phyloP scores from a whole-genome alignment of 2,113 vertebrate species.

The Mionectes macconnelli region DNA sequence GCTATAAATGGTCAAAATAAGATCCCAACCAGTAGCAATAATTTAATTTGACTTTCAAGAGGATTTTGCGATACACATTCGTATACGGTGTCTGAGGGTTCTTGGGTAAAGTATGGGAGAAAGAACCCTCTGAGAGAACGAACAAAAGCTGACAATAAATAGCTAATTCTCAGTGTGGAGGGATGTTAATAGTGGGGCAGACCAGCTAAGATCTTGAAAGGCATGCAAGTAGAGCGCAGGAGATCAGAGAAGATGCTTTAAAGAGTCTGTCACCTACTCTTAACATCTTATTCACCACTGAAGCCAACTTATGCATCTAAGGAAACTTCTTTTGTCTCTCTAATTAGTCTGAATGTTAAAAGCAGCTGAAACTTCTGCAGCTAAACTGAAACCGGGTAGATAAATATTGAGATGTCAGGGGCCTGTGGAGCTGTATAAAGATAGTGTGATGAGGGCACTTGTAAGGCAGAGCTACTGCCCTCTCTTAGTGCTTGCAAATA shows the following conservation, averaged over 20 bases:
- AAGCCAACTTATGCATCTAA: neutral
- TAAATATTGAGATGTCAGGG: neutral
- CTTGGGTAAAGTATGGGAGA: neutral
- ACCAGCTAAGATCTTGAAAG: slow-evolving; percentile 31
- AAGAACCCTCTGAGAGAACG: slow-evolving; percentile 2
- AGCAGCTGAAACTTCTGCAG: neutral
- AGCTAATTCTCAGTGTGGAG: slow-evolving; percentile 37
- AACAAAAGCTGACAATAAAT: slow-evolving; percentile 52
- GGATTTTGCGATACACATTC: neutral
- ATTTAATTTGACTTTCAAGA: slow-evolving; percentile 37
- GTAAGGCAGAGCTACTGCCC: neutral
- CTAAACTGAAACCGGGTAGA: neutral
- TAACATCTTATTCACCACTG: neutral
- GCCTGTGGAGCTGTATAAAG: neutral
- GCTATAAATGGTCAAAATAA: neutral
- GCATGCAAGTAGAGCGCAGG: neutral
- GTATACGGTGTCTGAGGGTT: neutral
- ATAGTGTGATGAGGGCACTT: neutral
- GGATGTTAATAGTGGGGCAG: slow-evolving; percentile 52
- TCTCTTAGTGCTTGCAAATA: neutral
- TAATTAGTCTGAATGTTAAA: slow-evolving; percentile 37
- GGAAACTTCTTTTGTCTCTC: neutral
- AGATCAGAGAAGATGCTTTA: slow-evolving; percentile 26
- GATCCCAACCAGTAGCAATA: neutral
- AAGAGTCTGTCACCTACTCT: slow-evolving; percentile 27